Base-by-base conservation (phyloP, 2,888 invertebrate genomes). In the Eudemis profundana region DNA sequence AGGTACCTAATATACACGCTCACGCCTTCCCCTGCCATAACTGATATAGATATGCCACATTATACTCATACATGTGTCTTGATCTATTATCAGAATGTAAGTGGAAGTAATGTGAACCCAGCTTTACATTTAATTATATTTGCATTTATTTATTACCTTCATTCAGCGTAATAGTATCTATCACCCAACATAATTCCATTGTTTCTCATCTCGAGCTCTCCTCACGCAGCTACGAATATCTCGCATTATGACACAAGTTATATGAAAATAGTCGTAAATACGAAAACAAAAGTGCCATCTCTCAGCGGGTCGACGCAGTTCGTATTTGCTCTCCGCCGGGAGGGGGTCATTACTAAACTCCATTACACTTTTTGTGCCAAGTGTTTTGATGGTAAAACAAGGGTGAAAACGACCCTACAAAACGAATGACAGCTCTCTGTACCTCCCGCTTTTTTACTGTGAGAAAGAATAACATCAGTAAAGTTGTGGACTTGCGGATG, bases 331-430 rank as follows among this genome's bases (percentile, higher is more conserved):
- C 75, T 76, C 81, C 78, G 79, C 76, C 78, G 82, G 82, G 82
- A 83, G 87, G 90, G 90, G 89, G 89, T 90, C 89, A 90, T 91
- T 90, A 90, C 89, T 79, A 79, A 87, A 89, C 88, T 86, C 89
- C 88, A 91, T 90, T 90, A 91, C 90, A 88, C 86, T 91, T 91
- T 90, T 91, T 91, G 90, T 86, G 89, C 90, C 89, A 89, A 91
- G 90, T 90, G 91, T 90, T 91, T 89, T 87, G 87, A 84, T 84
- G 87, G 89, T 90, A 86, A 78, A 88, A 91, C 90, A 90, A 91
- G 91, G 91, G 91, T 90, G 90, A 85, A 83, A 90, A 91, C 90
- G 86, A 88, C 90, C 90, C 90, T 84, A 85, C 87, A 82, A 85
- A 89, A 90, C 85, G 85, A 86, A 87, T 86, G 86, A 89, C 83